phyloP scores from a whole-genome alignment of 2,888 invertebrate genomes.

The Cotesia congregata region DNA sequence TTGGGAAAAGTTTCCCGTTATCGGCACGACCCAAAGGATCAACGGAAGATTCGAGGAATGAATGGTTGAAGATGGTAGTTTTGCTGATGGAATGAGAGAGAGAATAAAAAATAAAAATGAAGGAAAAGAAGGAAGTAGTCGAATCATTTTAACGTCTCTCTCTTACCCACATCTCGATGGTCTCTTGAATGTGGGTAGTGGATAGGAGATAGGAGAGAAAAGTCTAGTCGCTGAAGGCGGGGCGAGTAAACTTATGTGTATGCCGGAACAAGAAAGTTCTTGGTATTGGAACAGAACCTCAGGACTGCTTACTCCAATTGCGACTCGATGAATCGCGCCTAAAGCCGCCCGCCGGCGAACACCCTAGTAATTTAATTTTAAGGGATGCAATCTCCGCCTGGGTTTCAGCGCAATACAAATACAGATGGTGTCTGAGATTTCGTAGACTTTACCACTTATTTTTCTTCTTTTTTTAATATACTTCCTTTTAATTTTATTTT shows the following conservation, averaged over 20 bases:
- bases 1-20: conserved; percentile 24
- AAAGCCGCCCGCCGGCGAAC: conserved; percentile 18
- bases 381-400: conserved; percentile 29
- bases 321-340: conserved; percentile 34
- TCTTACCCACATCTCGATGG: not conserved
- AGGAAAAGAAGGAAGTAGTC: not conserved
- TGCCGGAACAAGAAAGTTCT: not conserved
- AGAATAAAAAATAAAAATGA: not conserved
- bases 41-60: not conserved
- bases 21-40: conserved; percentile 20
- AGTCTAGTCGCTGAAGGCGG: not conserved
- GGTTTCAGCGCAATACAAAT: conserved; percentile 26
- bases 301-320: not conserved
- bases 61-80: not conserved
- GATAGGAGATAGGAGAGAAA: not conserved
- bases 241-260: conserved; percentile 11
- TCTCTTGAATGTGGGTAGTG: not conserved
- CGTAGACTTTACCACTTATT: conserved; percentile 20
- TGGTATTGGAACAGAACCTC: conserved; percentile 8
- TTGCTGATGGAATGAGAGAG: not conserved
- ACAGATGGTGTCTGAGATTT: conserved; percentile 28
- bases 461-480: conserved; percentile 18
- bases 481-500: conserved; percentile 4
- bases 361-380: conserved; percentile 33
- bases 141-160: conserved; percentile 21